Base-by-base conservation (phyloP, 1,140 invertebrate species). In the Anagrus nilaparvatae region DNA sequence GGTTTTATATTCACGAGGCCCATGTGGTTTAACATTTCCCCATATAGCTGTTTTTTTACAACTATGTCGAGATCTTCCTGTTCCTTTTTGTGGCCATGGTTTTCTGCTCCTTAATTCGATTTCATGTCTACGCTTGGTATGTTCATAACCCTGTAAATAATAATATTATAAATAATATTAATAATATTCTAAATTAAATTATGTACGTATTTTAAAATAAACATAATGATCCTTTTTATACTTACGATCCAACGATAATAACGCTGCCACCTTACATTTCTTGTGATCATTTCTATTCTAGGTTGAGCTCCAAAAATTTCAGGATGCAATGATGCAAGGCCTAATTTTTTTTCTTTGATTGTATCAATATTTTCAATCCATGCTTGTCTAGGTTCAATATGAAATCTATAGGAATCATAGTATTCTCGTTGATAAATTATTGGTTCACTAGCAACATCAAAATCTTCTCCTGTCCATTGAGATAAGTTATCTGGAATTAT, bases 71-170 rank as follows among this genome's bases (percentile, higher is more conserved):
- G 95, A 85, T 53, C 77, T 72, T 1, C 96, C 95, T 14, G 62
- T 47, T 3, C 91, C 92, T 71, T 99, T 99, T 59, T 99, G 96
- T 6, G 85, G 88, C 88, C 91, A 95, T 0, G 93, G 93, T 57
- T 97, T 97, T 23, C 75, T 69, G 4, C 85, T 89, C 41, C 90
- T 87, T 39, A 93, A 92, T 34, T 74, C 65, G 40, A 91, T 77
- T 72, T 99, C 95, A 13, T 82, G 80, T 40, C 85, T 69, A 1
- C 77, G 78, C 63, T 84, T 81, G 5, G 79, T 73, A 54, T 81
- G 77, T 2, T 77, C 79, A 65, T 79, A 84, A 48, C 73, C 76
- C 73, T 75, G 18, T 25, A 59, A 59, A 44, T 37, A 34, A 40
- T 44, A 30, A 41, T 29, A 34, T 16, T 17, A 41, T 4, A 34